Base-by-base conservation (phyloP, 1,140 invertebrate genomes). In the Caenorhabditis elegans region DNA sequence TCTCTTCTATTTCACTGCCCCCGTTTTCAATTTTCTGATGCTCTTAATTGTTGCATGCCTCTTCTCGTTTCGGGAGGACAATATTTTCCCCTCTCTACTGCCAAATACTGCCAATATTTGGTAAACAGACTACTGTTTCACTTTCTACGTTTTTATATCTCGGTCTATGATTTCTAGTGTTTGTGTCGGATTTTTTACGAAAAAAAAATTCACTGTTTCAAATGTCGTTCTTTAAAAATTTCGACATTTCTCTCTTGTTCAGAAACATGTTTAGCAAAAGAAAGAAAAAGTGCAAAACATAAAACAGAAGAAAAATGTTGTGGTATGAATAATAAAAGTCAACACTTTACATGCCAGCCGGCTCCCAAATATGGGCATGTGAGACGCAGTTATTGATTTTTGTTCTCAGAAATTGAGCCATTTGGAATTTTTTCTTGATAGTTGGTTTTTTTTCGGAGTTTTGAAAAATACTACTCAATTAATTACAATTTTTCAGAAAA, bases 271-370 rank as follows among this genome's bases (percentile, higher is more conserved):
- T 10, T 0, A 53, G 26, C 24, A 51, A 31, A 19, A 31, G 13
- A 28, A 2, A 17, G 26, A 60, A 6, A 34, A 60, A 34, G 8
- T n/a, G n/a, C n/a, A n/a, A n/a, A n/a, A n/a, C n/a, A n/a, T 3
- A 13, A 22, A 39, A n/a, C 8, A 26, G 15, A 15, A 11, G 51
- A 8, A 15, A 15, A 70, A 70, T 70, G 34, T 70, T 70, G 15
- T 39, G 31, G 60, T 36, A 65, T 65, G 60, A 70, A 70, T 70
- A 70, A 70, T 70, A 70, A 70, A 70, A 70, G n/a, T n/a, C n/a
- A n/a, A n/a, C n/a, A n/a, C n/a, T n/a, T n/a, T n/a, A n/a, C n/a
- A n/a, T n/a, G n/a, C n/a, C n/a, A n/a, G n/a, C n/a, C n/a, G n/a
- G n/a, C n/a, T n/a, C n/a, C n/a, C n/a, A n/a, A n/a, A n/a, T 34